phyloP scores from a whole-genome alignment of 2,113 vertebrate species.

The Ovibos moschatus region DNA sequence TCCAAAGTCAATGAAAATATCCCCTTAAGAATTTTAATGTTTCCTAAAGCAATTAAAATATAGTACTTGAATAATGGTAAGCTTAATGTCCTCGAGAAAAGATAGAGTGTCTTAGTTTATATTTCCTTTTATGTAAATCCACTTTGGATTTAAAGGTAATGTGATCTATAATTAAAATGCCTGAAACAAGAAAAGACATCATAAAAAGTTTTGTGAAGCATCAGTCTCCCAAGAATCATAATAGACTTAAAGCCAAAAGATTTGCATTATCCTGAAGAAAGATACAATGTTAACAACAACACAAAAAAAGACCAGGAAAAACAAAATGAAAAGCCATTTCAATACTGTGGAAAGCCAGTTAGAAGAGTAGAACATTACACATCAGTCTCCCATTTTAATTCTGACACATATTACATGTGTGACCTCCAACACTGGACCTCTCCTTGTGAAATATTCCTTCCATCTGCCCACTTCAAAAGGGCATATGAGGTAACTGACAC shows the following conservation, averaged over 20 bases:
- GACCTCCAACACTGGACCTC: not conserved
- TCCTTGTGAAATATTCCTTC: not conserved
- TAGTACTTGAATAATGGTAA: not conserved
- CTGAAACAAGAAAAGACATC: constrained; percentile 23
- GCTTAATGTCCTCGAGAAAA: not conserved
- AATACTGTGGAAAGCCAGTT: not conserved
- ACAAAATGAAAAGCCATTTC: not conserved
- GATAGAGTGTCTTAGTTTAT: not conserved
- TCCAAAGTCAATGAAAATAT: constrained; percentile 19
- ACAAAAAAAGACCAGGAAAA: not conserved
- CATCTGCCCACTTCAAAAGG: not conserved
- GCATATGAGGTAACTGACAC: not conserved
- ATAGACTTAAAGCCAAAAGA: not conserved
- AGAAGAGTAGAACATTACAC: not conserved
- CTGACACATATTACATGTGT: not conserved
- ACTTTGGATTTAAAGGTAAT: constrained; percentile 41
- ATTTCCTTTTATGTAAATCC: constrained; percentile 37
- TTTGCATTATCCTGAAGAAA: not conserved
- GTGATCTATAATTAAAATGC: constrained; percentile 35
- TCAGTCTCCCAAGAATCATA: not conserved
- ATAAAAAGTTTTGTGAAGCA: not conserved
- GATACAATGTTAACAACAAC: not conserved
- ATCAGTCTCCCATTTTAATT: not conserved
- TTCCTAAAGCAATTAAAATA: constrained; percentile 36
- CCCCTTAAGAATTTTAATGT: not conserved